phyloP scores from a whole-genome alignment of 2,888 invertebrate species.

The Apodemia zela region DNA sequence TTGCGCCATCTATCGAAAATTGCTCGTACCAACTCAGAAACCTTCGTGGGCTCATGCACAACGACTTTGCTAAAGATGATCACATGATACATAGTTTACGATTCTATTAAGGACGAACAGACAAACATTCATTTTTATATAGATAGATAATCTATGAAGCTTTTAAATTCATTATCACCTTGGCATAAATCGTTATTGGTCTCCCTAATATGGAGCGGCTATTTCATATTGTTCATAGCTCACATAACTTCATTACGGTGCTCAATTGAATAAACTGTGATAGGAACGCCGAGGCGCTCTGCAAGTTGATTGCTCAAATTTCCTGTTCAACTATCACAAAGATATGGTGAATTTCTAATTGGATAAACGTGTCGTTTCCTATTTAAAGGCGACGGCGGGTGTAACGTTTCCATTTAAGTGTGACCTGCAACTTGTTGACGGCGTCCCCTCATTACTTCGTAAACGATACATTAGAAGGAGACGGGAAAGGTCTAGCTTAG shows the following conservation, averaged over 20 bases:
- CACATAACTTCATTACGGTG: constrained; percentile 76
- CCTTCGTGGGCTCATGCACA: too few species aligned
- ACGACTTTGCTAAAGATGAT: too few species aligned
- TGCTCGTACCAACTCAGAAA: too few species aligned
- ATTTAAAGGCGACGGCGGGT: constrained; percentile 76
- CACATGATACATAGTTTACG: too few species aligned
- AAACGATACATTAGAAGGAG: constrained; percentile 35
- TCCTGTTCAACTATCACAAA: constrained; percentile 80
- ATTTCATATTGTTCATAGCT: constrained; percentile 51
- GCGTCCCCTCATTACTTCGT: constrained; percentile 38
- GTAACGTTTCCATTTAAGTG: constrained; percentile 59
- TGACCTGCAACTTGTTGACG: constrained; percentile 50
- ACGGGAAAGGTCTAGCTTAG: constrained; percentile 37
- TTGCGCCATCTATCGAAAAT: too few species aligned
- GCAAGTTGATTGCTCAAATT: constrained; percentile 80
- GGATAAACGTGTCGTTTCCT: constrained; percentile 81
- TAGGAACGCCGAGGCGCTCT: constrained; percentile 74
- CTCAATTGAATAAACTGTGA: constrained; percentile 80
- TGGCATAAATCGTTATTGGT: constrained; percentile 14
- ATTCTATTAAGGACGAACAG: too few species aligned
- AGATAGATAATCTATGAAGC: too few species aligned
- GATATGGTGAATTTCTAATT: constrained; percentile 81
- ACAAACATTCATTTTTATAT: too few species aligned
- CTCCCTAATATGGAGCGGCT: constrained; percentile 46
- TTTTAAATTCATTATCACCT: constrained; percentile 4